These are phyloP conservation scores for Decapterus maruadsi DNA, from an alignment of 2,797 vertebrate species.

Conservation along the genomic window DNA sequence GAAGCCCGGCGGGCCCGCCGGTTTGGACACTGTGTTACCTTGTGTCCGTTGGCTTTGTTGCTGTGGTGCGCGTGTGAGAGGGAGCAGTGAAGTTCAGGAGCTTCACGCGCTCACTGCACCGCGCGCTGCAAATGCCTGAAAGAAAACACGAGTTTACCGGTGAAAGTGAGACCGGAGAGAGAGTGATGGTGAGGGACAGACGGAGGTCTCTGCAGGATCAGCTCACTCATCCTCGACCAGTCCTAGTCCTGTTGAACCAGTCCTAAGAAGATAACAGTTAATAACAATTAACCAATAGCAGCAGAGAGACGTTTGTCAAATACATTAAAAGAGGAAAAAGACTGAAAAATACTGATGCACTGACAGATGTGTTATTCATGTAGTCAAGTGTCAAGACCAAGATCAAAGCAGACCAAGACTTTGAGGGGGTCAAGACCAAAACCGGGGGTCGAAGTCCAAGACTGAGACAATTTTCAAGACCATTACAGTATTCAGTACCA, in stretches of 20 bases:
- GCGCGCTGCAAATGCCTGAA: neutral
- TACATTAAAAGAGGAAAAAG: neutral
- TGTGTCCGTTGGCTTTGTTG: slow-evolving; percentile 67
- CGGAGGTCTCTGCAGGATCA: neutral
- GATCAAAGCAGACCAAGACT: no score
- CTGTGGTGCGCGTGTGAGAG: neutral
- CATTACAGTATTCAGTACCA: no score
- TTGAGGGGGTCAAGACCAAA: no score
- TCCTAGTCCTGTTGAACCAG: neutral
- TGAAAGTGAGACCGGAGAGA: neutral
- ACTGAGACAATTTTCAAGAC: no score
- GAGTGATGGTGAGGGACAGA: neutral
- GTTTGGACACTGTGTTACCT: slow-evolving; percentile 45
- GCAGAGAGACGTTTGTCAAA: neutral
- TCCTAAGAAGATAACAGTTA: no score
- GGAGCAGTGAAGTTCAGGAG: neutral
- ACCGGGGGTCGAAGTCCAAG: no score
- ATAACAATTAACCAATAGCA: no score
- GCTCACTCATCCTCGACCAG: neutral
- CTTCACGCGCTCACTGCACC: neutral
- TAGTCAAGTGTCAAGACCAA: no score
- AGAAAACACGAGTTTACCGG: neutral
- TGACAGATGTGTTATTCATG: neutral
- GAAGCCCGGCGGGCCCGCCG: slow-evolving; percentile 48
- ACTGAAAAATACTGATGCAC: no score